Percentiles rank a stretch among this genome's conserved stretches.
phyloP scores from a whole-genome alignment of 2,888 invertebrate species.

The Trachelus stipa region DNA sequence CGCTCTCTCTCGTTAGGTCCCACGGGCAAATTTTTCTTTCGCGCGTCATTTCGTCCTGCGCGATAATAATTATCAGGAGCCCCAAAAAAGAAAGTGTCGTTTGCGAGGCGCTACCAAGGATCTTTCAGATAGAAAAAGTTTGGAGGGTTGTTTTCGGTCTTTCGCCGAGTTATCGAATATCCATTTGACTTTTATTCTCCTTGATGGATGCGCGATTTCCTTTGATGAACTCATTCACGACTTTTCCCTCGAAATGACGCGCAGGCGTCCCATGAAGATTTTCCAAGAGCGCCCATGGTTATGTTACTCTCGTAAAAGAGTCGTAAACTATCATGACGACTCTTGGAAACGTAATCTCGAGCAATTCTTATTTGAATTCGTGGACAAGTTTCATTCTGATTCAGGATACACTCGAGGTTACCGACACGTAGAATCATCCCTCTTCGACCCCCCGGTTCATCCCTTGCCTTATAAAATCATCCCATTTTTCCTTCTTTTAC shows the following conservation, averaged over 20 bases:
- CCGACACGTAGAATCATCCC: neutral
- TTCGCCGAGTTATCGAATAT: conserved; percentile 15
- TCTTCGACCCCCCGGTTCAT: neutral
- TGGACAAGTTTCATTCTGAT: neutral
- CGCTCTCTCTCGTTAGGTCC: neutral
- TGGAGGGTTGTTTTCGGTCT: neutral
- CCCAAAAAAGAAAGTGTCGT: conserved; percentile 25
- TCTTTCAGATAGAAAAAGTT: neutral
- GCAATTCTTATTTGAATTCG: neutral
- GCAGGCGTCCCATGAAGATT: conserved; percentile 11
- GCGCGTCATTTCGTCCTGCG: neutral
- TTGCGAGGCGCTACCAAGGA: conserved; percentile 22
- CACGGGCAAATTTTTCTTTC: neutral
- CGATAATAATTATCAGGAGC: neutral
- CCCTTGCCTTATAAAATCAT: neutral
- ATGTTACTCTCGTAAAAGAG: conserved; percentile 29
- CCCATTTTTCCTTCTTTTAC: neutral
- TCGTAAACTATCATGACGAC: conserved; percentile 26
- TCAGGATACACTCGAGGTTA: neutral
- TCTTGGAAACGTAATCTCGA: neutral
- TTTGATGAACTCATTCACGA: neutral
- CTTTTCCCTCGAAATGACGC: conserved; percentile 16
- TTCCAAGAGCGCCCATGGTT: conserved; percentile 17
- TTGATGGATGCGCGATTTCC: neutral
- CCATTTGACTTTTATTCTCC: neutral